These are phyloP conservation scores for Otis tarda DNA, from an alignment of 2,113 vertebrate species.

Conservation along the genomic window DNA sequence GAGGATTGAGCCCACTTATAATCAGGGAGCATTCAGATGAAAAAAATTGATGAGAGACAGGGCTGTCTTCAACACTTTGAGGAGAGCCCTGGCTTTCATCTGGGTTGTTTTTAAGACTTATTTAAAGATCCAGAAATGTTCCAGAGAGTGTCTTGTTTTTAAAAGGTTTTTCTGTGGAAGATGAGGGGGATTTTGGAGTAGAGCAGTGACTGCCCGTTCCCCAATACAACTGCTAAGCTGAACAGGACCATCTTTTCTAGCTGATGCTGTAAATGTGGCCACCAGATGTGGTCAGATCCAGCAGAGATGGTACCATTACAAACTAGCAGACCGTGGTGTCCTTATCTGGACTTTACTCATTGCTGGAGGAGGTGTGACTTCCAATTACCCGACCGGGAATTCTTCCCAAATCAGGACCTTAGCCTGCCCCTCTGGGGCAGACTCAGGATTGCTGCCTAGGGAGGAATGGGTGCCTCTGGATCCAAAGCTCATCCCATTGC, in stretches of 20 bases:
- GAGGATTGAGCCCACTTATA: background rate
- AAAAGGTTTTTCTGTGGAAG: background rate
- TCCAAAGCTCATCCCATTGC: background rate
- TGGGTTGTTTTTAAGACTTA: background rate
- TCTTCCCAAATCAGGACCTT: background rate
- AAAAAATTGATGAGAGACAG: background rate
- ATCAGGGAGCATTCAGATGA: background rate
- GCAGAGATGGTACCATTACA: background rate
- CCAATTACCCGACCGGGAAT: background rate
- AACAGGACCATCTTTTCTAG: background rate
- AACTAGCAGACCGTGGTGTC: background rate
- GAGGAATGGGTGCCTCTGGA: background rate
- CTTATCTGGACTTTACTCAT: background rate
- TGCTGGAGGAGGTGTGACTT: background rate
- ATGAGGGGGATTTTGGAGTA: background rate
- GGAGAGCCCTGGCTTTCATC: background rate
- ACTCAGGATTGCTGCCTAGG: rapidly evolving
- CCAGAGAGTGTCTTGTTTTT: background rate
- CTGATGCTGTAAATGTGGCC: background rate
- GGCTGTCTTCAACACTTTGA: background rate
- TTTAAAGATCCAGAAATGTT: background rate
- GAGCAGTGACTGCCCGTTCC: background rate
- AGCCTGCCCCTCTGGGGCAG: rapidly evolving
- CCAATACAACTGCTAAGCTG: background rate
- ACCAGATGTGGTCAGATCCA: background rate